Percentiles rank a stretch among this genome's conserved stretches.
Conservation (phyloP, 2,113 vertebrate genomes). For the Tylochromis polylepis region DNA sequence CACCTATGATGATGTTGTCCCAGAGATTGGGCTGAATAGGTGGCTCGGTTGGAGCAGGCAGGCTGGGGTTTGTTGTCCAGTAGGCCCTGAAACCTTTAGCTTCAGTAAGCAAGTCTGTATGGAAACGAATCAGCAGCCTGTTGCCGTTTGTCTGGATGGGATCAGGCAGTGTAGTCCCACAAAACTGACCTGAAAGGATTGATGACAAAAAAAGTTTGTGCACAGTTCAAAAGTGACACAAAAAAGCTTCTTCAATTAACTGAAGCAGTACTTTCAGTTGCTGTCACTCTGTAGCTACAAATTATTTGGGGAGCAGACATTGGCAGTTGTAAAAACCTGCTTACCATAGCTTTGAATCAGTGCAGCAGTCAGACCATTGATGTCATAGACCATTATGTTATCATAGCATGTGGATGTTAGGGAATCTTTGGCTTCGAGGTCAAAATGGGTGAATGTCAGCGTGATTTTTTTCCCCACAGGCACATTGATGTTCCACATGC, state of each 20-base stretch:
- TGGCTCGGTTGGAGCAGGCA: slow-evolving; percentile 67
- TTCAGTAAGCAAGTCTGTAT: slow-evolving; percentile 69
- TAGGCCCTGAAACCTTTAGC: slow-evolving; percentile 73
- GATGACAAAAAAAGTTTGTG: not conserved
- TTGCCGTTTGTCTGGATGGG: slow-evolving; percentile 54
- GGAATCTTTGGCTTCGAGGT: slow-evolving; percentile 59
- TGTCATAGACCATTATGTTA: slow-evolving; percentile 60
- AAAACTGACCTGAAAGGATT: slow-evolving; percentile 68
- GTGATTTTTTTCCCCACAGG: slow-evolving; percentile 58
- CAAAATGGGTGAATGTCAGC: slow-evolving; percentile 73
- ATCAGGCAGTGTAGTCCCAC: slow-evolving; percentile 60
- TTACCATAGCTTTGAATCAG: slow-evolving; percentile 54
- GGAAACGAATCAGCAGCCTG: slow-evolving; percentile 66
- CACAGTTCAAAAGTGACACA: not conserved
- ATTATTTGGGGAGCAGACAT: not conserved
- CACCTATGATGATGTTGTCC: slow-evolving; percentile 72
- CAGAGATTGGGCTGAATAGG: slow-evolving; percentile 69
- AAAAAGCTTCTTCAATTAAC: not conserved
- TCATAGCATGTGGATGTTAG: slow-evolving; percentile 55
- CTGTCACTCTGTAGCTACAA: not conserved
- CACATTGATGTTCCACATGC: slow-evolving; percentile 68
- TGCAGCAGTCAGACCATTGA: not conserved
- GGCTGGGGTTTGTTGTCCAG: slow-evolving; percentile 64
- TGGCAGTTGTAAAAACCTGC: not conserved
- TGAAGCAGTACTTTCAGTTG: not conserved